These are phyloP conservation scores for Thalassarche chlororhynchos DNA, from an alignment of 2,113 vertebrate species.

Conservation along the genomic window DNA sequence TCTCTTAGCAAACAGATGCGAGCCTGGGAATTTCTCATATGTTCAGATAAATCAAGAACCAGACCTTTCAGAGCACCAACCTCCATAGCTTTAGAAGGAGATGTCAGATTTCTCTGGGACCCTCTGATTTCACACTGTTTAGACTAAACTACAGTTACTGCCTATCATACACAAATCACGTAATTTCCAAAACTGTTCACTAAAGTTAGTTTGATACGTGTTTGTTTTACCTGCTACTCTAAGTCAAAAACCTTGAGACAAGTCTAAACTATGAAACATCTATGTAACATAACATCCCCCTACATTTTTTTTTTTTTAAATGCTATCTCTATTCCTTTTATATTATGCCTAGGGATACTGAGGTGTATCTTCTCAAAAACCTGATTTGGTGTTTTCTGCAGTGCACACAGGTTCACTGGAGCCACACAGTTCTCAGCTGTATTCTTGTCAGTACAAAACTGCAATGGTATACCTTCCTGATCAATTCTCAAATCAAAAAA, in stretches of 20 bases:
- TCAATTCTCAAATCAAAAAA: background rate
- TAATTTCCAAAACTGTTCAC: background rate
- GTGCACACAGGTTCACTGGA: background rate
- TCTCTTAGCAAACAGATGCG: conserved; percentile 56
- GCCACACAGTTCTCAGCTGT: background rate
- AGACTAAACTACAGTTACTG: background rate
- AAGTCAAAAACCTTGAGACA: background rate
- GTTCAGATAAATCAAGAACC: conserved; percentile 41
- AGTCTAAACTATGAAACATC: background rate
- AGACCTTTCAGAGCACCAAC: background rate
- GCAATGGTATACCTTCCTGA: background rate
- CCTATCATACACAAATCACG: background rate
- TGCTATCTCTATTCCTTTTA: background rate
- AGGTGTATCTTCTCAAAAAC: background rate
- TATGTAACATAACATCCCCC: background rate
- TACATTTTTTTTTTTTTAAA: background rate
- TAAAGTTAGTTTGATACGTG: rapidly evolving
- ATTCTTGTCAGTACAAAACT: background rate
- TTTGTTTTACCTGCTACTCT: background rate
- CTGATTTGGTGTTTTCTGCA: background rate
- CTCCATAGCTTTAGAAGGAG: background rate
- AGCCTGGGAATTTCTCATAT: conserved; percentile 61
- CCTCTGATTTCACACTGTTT: conserved; percentile 28
- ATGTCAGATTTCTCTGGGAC: conserved; percentile 55
- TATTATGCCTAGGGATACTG: background rate